Evolutionary conservation across 2,888 invertebrate species (phyloP), one percentile per base, ranked within the genome.

Genomic region (Sympetrum striolatum): DNA sequence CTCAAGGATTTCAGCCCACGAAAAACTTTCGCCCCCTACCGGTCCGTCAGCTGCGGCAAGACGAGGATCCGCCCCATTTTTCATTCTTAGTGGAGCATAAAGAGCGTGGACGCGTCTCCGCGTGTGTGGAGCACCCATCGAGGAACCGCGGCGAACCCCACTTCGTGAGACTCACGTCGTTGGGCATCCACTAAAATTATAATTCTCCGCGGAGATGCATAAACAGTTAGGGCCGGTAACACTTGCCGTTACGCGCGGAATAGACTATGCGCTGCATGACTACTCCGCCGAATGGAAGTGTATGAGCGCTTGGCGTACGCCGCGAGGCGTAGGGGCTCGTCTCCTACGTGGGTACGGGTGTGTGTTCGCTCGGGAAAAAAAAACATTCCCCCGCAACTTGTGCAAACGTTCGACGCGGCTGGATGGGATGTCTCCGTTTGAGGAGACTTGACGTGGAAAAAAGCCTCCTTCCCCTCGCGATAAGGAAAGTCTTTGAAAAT

Each of bases 11-110:
- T 73, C 73, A 73, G 31, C 58, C 82, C 15, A 58, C 82, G 86
- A 86, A 86, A 86, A 86, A 86, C 86, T 86, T 86, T 86, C 86
- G 58, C 86, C 86, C 82, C 86, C 48, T 58, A 22, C 35, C 37
- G 37, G 31, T 86, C 58, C 53, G 82, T 86, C 60, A 86, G 58
- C 86, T 58, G 86, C 60, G 86, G 8, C n/a, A 64, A 25, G n/a
- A 22, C 22, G 6, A 25, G 60, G 25, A 14, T 14, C 31, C 73
- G 31, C 31, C 12, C 31, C 73, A 73, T 73, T 73, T 73, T 73
- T 31, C 31, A 73, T 73, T 73, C 73, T 64, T 64, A 64, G 64
- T 64, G 64, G 64, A 73, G 73, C 73, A 31, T 73, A 31, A 73
- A 73, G 73, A 31, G 4, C 15, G 31, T 31, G 64, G 64, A 64